Conservation (phyloP, 2,113 vertebrate species). For the Sapajus apella region DNA sequence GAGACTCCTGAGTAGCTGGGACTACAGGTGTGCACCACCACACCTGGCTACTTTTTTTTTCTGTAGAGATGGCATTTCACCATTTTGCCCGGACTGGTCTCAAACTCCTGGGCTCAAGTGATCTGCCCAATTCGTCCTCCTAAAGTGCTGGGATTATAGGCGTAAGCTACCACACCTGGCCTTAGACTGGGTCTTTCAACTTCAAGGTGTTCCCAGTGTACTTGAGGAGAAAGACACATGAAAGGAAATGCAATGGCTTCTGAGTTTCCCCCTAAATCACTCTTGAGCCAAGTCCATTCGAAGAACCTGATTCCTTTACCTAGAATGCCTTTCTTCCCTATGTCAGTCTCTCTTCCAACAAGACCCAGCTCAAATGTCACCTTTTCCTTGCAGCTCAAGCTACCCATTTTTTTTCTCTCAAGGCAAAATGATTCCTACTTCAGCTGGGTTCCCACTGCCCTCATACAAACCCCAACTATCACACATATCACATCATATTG, state of each 20-base stretch:
- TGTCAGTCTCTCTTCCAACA: not conserved
- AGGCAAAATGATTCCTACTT: not conserved
- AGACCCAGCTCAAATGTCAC: not conserved
- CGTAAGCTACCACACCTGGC: too few species aligned
- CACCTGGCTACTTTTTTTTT: too few species aligned
- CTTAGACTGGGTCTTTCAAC: not conserved
- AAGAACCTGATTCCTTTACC: not conserved
- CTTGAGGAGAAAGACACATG: not conserved
- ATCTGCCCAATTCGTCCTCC: too few species aligned
- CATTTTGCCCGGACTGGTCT: too few species aligned
- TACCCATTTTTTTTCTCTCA: not conserved
- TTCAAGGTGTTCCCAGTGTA: not conserved
- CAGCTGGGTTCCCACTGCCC: not conserved
- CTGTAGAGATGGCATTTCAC: too few species aligned
- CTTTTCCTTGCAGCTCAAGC: not conserved
- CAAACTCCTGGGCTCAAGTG: too few species aligned
- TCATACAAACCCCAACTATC: not conserved
- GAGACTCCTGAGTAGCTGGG: too few species aligned
- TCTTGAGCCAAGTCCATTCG: not conserved
- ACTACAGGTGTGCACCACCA: too few species aligned
- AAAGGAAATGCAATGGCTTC: not conserved
- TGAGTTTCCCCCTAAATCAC: not conserved
- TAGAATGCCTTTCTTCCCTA: not conserved
- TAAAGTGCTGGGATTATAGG: too few species aligned
- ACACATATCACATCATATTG: not conserved